A percentile compares a stretch with the other conserved stretches of the same genome.
Conservation (phyloP, 2,113 vertebrate species). For the Ptyas mucosa region DNA sequence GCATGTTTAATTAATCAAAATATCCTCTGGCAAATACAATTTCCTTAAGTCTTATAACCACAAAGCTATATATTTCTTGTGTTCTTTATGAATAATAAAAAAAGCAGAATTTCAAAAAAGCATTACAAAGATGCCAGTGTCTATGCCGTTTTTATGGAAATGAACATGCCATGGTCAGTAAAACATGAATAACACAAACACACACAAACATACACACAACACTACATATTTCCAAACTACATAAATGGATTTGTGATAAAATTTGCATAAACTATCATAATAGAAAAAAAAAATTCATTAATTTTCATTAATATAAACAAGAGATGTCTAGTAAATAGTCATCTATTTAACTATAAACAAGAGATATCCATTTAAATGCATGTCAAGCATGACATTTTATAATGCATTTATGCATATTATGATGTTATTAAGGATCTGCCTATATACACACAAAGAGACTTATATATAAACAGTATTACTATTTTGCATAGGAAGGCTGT, state of each 20-base stretch:
- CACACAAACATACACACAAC: not conserved
- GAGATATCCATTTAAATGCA: not conserved
- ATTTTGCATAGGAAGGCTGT: not conserved
- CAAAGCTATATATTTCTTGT: not conserved
- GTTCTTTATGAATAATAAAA: not conserved
- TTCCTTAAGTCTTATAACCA: not conserved
- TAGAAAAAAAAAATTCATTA: not conserved
- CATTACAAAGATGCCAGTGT: fast-evolving
- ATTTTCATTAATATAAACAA: not conserved
- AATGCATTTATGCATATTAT: not conserved
- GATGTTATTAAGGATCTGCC: not conserved
- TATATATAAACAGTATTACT: not conserved
- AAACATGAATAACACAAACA: not conserved
- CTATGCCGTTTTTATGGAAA: not conserved
- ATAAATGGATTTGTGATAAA: not conserved
- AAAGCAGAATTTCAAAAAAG: not conserved
- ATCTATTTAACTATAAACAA: not conserved
- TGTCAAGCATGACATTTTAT: not conserved
- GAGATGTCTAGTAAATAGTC: not conserved
- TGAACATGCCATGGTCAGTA: not conserved
- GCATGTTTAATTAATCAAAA: constrained; percentile 28
- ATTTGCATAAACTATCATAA: not conserved
- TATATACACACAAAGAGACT: not conserved
- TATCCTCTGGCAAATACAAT: constrained; percentile 14
- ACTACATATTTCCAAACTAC: not conserved